Percentiles rank a stretch among this genome's conserved stretches.
These are phyloP conservation scores for Pinctada fucata DNA, from an alignment of 2,888 invertebrate genomes.

Conservation along the genomic window DNA sequence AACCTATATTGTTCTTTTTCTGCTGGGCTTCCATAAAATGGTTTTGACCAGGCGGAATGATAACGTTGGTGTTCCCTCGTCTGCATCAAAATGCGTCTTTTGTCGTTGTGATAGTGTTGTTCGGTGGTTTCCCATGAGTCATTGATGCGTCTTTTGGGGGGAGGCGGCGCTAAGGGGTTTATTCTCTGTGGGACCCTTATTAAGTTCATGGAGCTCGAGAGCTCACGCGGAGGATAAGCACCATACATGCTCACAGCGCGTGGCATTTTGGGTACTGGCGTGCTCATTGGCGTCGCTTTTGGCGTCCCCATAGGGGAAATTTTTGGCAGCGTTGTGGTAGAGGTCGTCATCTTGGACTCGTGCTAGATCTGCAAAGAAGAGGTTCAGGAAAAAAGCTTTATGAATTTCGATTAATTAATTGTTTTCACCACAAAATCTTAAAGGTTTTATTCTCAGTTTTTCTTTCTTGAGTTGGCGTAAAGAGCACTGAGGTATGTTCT, in stretches of 20 bases:
- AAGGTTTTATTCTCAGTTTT: too few relatives aligned
- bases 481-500: too few relatives aligned
- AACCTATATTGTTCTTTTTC: conserved; percentile 73
- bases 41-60: conserved; percentile 74
- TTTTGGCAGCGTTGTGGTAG: conserved; percentile 62
- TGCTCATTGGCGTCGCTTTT: conserved; percentile 44
- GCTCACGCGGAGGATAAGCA: conserved; percentile 67
- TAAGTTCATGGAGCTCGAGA: conserved; percentile 64
- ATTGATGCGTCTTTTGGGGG: conserved; percentile 68
- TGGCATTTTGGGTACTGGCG: conserved; percentile 49
- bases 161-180: conserved; percentile 71
- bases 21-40: conserved; percentile 73
- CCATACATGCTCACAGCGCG: conserved; percentile 50
- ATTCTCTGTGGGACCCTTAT: conserved; percentile 62
- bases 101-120: conserved; percentile 73
- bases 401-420: too few relatives aligned
- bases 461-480: too few relatives aligned
- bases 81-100: conserved; percentile 70
- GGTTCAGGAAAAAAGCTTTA: too few relatives aligned
- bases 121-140: conserved; percentile 71
- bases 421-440: too few relatives aligned
- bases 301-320: conserved; percentile 62
- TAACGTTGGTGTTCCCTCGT: conserved; percentile 72
- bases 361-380: neutral
- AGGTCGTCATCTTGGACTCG: conserved; percentile 13